Conservation (phyloP, 23 tunicate genomes). For the Halocynthia roretzi region DNA sequence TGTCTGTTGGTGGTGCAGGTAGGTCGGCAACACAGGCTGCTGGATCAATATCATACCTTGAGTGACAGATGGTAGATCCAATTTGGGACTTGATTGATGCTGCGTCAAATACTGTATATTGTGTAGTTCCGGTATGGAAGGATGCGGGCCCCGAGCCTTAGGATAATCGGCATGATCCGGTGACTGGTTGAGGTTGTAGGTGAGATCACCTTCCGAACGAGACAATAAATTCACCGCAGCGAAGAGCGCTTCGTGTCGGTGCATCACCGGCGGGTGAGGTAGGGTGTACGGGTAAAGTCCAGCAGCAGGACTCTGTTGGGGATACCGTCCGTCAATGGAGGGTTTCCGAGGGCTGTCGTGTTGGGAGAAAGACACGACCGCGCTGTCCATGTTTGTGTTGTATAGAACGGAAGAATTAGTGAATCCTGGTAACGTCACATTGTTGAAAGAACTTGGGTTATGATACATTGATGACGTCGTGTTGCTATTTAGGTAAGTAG, state of each 20-base stretch:
- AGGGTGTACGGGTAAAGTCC: constrained; percentile 17
- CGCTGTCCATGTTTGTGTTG: constrained; percentile 4
- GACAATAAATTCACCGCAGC: constrained; percentile 18
- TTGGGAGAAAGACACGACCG: background rate
- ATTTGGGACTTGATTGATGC: constrained; percentile 1
- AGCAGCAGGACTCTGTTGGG: background rate
- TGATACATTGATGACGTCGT: constrained; percentile 19
- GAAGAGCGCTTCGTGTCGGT: constrained; percentile 10
- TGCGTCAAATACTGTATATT: constrained; percentile 13
- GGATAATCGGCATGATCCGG: constrained; percentile 7
- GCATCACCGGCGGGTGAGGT: background rate
- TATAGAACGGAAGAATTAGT: constrained; percentile 11
- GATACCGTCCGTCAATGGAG: too few relatives aligned
- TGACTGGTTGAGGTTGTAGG: background rate
- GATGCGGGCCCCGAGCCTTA: background rate
- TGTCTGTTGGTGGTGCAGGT: background rate
- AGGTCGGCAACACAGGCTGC: background rate
- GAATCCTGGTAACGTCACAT: constrained; percentile 14
- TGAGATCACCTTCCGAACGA: constrained; percentile 12
- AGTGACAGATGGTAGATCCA: background rate
- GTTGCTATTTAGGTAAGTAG: background rate
- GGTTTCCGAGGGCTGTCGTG: background rate
- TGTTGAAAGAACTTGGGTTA: constrained; percentile 3
- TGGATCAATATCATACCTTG: background rate
- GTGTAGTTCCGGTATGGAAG: constrained; percentile 6